These are phyloP conservation scores for Passer domesticus DNA, from an alignment of 2,113 vertebrate genomes.

Conservation along the genomic window DNA sequence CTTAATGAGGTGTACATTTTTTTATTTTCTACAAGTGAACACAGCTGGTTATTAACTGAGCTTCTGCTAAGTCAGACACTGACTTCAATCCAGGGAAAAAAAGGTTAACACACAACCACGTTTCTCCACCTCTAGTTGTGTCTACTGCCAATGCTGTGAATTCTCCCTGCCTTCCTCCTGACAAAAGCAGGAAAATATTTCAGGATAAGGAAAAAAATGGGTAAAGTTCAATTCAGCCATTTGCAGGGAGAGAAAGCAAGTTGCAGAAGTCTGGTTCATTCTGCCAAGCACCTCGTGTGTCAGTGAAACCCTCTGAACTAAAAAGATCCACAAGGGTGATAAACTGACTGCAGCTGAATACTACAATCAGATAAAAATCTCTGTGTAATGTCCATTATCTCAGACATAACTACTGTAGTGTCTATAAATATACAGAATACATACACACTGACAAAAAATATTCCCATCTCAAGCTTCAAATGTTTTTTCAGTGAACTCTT, in stretches of 20 bases:
- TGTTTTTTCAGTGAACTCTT: not conserved
- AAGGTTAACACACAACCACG: not conserved
- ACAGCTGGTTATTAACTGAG: not conserved
- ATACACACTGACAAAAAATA: not conserved
- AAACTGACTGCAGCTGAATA: not conserved
- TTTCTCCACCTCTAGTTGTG: not conserved
- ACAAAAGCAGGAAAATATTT: conserved; percentile 40
- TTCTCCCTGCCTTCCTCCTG: not conserved
- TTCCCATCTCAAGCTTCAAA: not conserved
- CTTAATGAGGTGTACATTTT: not conserved
- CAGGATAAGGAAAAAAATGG: not conserved
- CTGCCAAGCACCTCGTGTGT: not conserved
- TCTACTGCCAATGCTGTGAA: not conserved
- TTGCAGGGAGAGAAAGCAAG: not conserved
- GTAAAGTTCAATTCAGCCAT: not conserved
- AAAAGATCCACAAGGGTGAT: not conserved
- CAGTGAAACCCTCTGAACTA: not conserved
- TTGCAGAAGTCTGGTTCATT: not conserved
- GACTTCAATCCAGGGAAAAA: not conserved
- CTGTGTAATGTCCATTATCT: not conserved
- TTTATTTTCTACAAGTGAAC: not conserved
- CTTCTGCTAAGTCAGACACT: not conserved
- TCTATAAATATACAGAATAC: not conserved
- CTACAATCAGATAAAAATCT: not conserved
- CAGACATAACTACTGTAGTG: not conserved